Base-by-base conservation (phyloP, 2,888 invertebrate genomes). In the Aquatica leii region DNA sequence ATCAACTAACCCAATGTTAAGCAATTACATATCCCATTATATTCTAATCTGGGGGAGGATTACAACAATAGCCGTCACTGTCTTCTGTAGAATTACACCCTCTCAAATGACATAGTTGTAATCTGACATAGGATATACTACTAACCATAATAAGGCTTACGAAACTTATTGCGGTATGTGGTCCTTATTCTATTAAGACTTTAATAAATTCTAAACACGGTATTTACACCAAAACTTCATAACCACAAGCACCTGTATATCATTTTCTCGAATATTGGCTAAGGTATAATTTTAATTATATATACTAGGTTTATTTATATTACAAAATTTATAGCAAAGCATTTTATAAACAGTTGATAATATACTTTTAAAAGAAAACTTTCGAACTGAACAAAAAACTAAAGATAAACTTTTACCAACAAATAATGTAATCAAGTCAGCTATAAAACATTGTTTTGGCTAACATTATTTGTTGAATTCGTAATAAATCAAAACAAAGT, bases 21-120 rank as follows among this genome's bases (percentile, higher is more conserved):
- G 62, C 70, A 70, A 69, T 70, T 70, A 70, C 65, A 59, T 62
- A 61, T 59, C 65, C 67, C 69, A 67, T 71, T 71, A 71, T 71
- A 68, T 66, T 60, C 68, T 67, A 58, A 67, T 69, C 62, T 58
- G 50, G 59, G 66, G 62, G 55, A 51, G 65, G 67, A 67, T 69
- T 67, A 69, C 51, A 62, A 66, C 66, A 66, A 66, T 66, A 57
- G 62, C 59, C 62, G 66, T 60, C 65, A 65, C 65, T 61, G 65
- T 65, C 65, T 61, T 61, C 40, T 60, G 55, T 62, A 60, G 59
- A 66, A 65, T 61, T 65, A 61, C 57, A 62, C 62, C 58, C 65
- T 58, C 65, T 49, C 55, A 40, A 62, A 62, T 50, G 62, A 54
- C 56, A 58, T 61, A 52, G 59, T 62, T 59, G 63, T 55, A 63